phyloP scores from a whole-genome alignment of 2,113 vertebrate genomes.

The Alethe diademata region DNA sequence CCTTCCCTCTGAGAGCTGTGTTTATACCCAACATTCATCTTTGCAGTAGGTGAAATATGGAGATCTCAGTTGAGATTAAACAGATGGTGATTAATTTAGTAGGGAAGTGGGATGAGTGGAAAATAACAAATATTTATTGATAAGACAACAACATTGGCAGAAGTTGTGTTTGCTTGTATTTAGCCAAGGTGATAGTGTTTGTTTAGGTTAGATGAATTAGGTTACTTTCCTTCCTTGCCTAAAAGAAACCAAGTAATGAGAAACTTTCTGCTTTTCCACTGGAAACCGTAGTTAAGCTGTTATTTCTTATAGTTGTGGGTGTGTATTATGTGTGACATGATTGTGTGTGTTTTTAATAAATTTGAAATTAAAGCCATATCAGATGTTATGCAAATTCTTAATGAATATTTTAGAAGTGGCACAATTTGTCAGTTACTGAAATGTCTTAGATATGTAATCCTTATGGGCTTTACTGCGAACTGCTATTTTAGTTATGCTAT shows the following conservation, averaged over 20 bases:
- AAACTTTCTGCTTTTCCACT: conserved; percentile 55
- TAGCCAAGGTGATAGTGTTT: neutral
- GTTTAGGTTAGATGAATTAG: neutral
- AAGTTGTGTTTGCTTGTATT: conserved; percentile 26
- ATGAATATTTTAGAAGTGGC: neutral
- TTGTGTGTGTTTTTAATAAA: neutral
- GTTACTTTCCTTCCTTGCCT: conserved; percentile 23
- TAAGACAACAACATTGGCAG: neutral
- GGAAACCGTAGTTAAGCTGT: neutral
- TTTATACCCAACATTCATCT: conserved; percentile 21
- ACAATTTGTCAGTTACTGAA: neutral
- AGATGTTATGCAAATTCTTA: neutral
- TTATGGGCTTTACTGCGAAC: neutral
- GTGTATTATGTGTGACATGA: neutral
- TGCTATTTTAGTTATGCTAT: neutral
- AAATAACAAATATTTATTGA: neutral
- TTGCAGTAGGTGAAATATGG: conserved; percentile 6
- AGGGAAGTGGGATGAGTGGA: neutral
- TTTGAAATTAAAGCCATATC: conserved; percentile 34
- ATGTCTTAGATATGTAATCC: neutral
- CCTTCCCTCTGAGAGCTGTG: neutral
- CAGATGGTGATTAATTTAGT: conserved; percentile 6
- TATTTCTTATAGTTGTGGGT: neutral
- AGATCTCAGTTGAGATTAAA: conserved; percentile 15
- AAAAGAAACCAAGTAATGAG: conserved; percentile 25